Evolutionary conservation across 2,113 vertebrate genomes (phyloP), one percentile per base, ranked within the genome.

Genomic region (Salvator merianae): DNA sequence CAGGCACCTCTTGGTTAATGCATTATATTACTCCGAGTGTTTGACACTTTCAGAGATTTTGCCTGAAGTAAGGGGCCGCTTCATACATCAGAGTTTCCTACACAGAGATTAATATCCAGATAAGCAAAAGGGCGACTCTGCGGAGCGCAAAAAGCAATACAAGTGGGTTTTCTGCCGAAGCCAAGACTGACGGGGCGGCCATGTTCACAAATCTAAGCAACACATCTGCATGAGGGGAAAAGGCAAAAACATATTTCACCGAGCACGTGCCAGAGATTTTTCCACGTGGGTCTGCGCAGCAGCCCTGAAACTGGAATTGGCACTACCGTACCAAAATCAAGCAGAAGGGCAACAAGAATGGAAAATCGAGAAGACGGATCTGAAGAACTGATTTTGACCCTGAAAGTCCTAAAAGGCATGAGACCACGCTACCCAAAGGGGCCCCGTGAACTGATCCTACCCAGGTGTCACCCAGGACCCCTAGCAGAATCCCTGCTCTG

Each of bases 11-110:
- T 18, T 34, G 9, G 36, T 76, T 14, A 26, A 40, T 69, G 82
- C 82, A 84, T 69, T 84, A n/a, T 5, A 47, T 74, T 83, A 63
- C 72, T 65, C 32, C 3, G 34, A 34, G 71, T 47, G 71, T 55
- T 55, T 70, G 82, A 62, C 82, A 70, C 65, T 7, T 59, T 4
- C 7, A 50, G 24, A 59, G 65, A 68, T 24, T 55, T 50, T 70
- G 26, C 82, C 47, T 55, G 75, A 70, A n/a, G 62, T 40, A 36
- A 22, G 18, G 47, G 53, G 65, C 65, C 16, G 20, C 32, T 69
- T 69, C 65, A 70, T 84, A 69, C 74, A 77, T 77, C 65, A 55
- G 34, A n/a, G 59, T 40, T 77, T 70, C 47, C 65, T 1, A 38
- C 12, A 38, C 26, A 53, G 65, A 59, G 65, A 77, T 84, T 40